Evolutionary conservation across 2,113 vertebrate species (phyloP).

Genomic region (Vanacampus margaritifer): DNA sequence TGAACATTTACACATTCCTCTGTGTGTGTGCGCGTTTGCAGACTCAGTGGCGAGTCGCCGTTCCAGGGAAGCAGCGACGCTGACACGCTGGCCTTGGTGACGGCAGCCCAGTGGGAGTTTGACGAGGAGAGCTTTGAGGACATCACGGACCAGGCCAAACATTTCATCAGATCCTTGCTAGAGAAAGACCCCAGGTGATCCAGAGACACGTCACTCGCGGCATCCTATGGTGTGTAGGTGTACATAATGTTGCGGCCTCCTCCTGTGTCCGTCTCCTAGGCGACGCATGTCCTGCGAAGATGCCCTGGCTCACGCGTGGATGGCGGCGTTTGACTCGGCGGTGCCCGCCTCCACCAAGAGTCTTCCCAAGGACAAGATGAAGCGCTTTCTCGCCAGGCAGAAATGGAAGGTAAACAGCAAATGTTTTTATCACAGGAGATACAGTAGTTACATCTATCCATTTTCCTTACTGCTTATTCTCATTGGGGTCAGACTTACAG

Average conservation of each 20-base stretch:
- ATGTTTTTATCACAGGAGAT: too few species aligned
- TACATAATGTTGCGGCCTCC: not conserved
- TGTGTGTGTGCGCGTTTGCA: constrained; percentile 27
- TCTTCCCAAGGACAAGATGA: constrained; percentile 83
- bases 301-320: constrained; percentile 80
- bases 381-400: constrained; percentile 76
- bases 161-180: constrained; percentile 81
- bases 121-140: constrained; percentile 80
- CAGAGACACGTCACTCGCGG: not conserved
- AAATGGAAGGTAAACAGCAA: constrained; percentile 81
- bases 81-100: constrained; percentile 80
- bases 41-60: constrained; percentile 83
- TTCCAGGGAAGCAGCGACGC: constrained; percentile 80
- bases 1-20: not conserved
- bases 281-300: constrained; percentile 67
- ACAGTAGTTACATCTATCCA: too few species aligned
- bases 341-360: constrained; percentile 53
- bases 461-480: too few species aligned
- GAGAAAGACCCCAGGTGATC: constrained; percentile 75
- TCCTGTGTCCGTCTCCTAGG: constrained; percentile 49
- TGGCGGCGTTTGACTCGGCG: constrained; percentile 59
- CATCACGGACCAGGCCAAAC: constrained; percentile 78
- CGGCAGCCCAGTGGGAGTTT: constrained; percentile 80
- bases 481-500: too few species aligned
- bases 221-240: not conserved